Evolutionary conservation across 1,140 invertebrate genomes (phyloP), one percentile per base, ranked within the genome.

Genomic region (Neodiprion virginianus): DNA sequence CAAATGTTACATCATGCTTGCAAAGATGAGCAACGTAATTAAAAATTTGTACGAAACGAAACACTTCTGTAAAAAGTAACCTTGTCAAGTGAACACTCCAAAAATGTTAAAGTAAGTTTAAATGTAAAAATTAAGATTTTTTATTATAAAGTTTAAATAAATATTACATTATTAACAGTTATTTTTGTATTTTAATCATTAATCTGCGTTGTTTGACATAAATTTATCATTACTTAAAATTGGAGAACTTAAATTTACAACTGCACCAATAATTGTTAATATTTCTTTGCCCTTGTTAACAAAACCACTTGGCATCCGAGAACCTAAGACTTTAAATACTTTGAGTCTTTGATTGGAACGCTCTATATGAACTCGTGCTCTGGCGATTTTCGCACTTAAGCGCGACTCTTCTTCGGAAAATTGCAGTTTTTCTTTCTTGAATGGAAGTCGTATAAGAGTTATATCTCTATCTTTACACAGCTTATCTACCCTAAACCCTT

Each of bases 311-410:
- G 69, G 69, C 21, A 75, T 28, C 21, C 23, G 9, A 11, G 17
- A 23, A 11, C 65, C 28, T 72, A 75, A 75, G 17, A 75, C 47
- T 68, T 75, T 67, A n/a, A 75, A 75, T 5, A 50, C 65, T 67
- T 75, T 75, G 1, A 75, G 28, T 70, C 74, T 49, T 53, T 71
- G 69, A 50, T 75, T 75, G 21, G 61, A 71, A 11, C 53, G 49
- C 53, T 75, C 69, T 40, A 75, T 50, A 28, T 75, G 74, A 21
- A 75, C 74, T 53, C 74, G 65, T 50, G 74, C 66, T 53, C 12
- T 69, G 11, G 74, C 65, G 50, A 75, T 72, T 72, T 73, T 73
- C 28, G 61, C 47, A 66, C 12, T 72, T 23, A 71, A 72, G 12
- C 11, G 28, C 12, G 69, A n/a, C 49, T 71, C 49, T 72, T 75